A percentile compares a stretch with the other conserved stretches of the same genome.
These are phyloP conservation scores for Acrobasis consociella DNA, from an alignment of 2,888 invertebrate genomes.

Conservation along the genomic window DNA sequence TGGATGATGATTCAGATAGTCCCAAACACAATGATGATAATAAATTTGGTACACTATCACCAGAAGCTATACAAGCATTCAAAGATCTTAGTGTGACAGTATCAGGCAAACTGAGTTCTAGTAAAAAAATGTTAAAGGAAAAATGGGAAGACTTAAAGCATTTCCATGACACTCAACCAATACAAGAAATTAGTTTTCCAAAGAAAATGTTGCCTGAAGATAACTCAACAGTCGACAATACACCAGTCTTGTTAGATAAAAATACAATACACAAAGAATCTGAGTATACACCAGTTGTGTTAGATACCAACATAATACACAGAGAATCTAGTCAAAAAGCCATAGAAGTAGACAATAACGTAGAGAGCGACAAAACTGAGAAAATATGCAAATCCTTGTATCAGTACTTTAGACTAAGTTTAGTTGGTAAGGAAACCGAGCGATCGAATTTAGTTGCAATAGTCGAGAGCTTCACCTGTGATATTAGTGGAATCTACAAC, in stretches of 20 bases:
- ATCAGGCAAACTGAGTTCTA: constrained; percentile 77
- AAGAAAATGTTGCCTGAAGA: constrained; percentile 47
- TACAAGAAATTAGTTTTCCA: constrained; percentile 41
- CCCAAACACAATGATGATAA: constrained; percentile 54
- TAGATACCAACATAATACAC: constrained; percentile 65
- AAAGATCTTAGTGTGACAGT: constrained; percentile 76
- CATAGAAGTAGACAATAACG: constrained; percentile 65
- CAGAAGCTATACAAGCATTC: constrained; percentile 76
- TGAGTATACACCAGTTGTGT: constrained; percentile 40
- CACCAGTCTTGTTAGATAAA: constrained; percentile 45
- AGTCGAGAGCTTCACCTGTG: constrained; percentile 70
- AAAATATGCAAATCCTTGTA: constrained; percentile 67
- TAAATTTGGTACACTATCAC: constrained; percentile 59
- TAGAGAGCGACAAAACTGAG: constrained; percentile 57
- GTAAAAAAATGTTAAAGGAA: constrained; percentile 79
- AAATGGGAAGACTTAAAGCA: constrained; percentile 80
- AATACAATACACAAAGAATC: constrained; percentile 74
- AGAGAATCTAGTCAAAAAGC: constrained; percentile 75
- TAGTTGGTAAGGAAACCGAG: constrained; percentile 67
- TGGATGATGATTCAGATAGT: constrained; percentile 50
- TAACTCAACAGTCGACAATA: constrained; percentile 40
- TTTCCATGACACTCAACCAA: constrained; percentile 58
- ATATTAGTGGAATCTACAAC: constrained; percentile 70
- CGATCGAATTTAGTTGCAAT: constrained; percentile 69
- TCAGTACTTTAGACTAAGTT: constrained; percentile 72